Conservation (phyloP, 2,797 vertebrate genomes). For the Coilia nasus region DNA sequence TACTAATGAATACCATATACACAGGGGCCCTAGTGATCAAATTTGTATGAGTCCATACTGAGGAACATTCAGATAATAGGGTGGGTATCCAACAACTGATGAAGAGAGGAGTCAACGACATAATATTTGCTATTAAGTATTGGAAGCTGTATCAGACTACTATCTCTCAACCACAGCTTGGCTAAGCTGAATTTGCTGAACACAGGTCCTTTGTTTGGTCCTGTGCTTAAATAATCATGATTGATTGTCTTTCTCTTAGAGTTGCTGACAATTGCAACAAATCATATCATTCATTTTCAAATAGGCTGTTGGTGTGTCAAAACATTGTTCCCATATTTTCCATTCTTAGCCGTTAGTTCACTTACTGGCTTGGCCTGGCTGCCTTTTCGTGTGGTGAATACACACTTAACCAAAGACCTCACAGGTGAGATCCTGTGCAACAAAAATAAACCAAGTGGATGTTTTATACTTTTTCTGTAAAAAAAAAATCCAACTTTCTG, state of each 20-base stretch:
- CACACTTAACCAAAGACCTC: background rate
- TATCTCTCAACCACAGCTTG: background rate
- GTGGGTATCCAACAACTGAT: background rate
- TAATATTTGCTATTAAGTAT: background rate
- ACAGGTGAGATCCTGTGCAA: background rate
- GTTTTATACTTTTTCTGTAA: background rate
- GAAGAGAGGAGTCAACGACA: background rate
- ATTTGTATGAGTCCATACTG: slow-evolving; percentile 66
- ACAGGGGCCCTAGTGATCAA: slow-evolving; percentile 58
- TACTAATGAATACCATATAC: slow-evolving; percentile 63
- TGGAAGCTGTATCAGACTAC: background rate
- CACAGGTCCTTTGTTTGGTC: background rate
- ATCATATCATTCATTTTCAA: slow-evolving; percentile 1
- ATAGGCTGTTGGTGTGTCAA: background rate
- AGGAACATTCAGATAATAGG: slow-evolving; percentile 51
- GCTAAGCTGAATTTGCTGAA: background rate
- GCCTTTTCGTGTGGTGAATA: slow-evolving; percentile 15
- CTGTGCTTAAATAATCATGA: background rate
- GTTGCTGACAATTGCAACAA: slow-evolving; percentile 6
- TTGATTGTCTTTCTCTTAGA: background rate
- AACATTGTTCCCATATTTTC: background rate
- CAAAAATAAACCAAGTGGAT: background rate
- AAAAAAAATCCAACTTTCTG: background rate
- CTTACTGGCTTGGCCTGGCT: background rate
- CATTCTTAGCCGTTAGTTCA: slow-evolving; percentile 34